phyloP scores from a whole-genome alignment of 2,888 invertebrate genomes.

The Agriotes lineatus region DNA sequence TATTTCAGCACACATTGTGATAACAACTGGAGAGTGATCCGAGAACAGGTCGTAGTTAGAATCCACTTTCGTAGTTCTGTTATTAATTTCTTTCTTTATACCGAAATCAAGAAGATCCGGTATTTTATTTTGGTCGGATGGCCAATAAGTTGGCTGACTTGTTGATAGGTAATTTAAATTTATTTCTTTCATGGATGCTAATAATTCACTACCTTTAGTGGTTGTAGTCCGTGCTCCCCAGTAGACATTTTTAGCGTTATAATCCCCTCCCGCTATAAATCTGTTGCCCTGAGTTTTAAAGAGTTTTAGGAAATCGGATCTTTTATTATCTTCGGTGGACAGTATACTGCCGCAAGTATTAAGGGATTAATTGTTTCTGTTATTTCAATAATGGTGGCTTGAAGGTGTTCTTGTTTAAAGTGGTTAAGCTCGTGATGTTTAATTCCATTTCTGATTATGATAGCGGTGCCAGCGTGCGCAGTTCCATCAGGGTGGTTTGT shows the following conservation, averaged over 20 bases:
- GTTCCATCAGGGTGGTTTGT: too few species aligned
- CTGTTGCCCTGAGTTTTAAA: slow-evolving; percentile 3
- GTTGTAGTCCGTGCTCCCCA: slow-evolving; percentile 15
- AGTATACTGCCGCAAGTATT: slow-evolving; percentile 11
- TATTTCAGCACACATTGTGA: too few species aligned
- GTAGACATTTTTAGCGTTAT: slow-evolving; percentile 3
- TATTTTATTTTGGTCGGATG: slow-evolving; percentile 5
- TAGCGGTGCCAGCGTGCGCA: too few species aligned
- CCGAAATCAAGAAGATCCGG: slow-evolving; percentile 7
- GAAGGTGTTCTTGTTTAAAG: slow-evolving; percentile 3
- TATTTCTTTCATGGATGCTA: neutral
- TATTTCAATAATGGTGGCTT: slow-evolving; percentile 15
- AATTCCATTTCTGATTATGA: neutral
- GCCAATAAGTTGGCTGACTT: slow-evolving; percentile 5
- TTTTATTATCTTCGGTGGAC: too few species aligned
- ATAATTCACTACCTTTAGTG: neutral
- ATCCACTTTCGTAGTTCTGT: neutral
- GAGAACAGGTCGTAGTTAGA: neutral
- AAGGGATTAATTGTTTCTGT: slow-evolving; percentile 10
- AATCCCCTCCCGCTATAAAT: neutral
- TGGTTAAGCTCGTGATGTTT: slow-evolving; percentile 1
- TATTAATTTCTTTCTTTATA: slow-evolving; percentile 8
- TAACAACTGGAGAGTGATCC: too few species aligned
- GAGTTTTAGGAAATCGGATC: neutral
- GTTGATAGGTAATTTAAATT: slow-evolving; percentile 15